Conservation (phyloP, 2,888 invertebrate species). For the Dynastes hyllus region DNA sequence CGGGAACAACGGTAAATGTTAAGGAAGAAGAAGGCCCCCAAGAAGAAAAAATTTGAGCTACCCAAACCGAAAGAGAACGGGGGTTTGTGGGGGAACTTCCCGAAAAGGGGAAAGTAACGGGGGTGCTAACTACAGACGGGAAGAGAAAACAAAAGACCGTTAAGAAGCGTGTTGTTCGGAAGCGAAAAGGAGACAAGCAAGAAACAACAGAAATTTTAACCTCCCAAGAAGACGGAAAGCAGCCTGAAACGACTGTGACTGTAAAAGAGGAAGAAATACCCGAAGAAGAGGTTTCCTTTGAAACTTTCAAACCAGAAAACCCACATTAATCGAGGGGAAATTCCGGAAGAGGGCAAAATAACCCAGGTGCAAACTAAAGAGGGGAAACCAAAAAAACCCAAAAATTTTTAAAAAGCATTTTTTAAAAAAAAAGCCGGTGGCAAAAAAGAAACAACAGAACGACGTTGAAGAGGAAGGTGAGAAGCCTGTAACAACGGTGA, state of each 20-base stretch:
- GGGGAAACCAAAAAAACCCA: conserved; percentile 56
- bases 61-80: too few relatives aligned
- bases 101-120: conserved; percentile 59
- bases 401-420: too few relatives aligned
- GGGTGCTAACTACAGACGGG: conserved; percentile 32
- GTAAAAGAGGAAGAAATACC: conserved; percentile 56
- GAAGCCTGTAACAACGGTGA: too few relatives aligned
- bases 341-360: conserved; percentile 60
- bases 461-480: too few relatives aligned
- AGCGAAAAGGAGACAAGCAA: conserved; percentile 57
- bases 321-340: conserved; percentile 59
- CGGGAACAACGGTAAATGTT: conserved; percentile 63
- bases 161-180: conserved; percentile 57
- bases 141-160: conserved; percentile 42
- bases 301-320: conserved; percentile 55
- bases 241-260: conserved; percentile 53
- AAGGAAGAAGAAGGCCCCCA: conserved; percentile 59
- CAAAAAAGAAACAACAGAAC: conserved; percentile 59
- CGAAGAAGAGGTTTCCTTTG: conserved; percentile 57
- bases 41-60: too few relatives aligned
- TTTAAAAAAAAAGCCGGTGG: conserved; percentile 58
- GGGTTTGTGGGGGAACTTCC: too few relatives aligned
- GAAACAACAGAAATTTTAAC: conserved; percentile 65
- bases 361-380: conserved; percentile 63
- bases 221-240: conserved; percentile 61